These are phyloP conservation scores for Calephelis virginiensis DNA, from an alignment of 1,140 invertebrate genomes.

Conservation along the genomic window DNA sequence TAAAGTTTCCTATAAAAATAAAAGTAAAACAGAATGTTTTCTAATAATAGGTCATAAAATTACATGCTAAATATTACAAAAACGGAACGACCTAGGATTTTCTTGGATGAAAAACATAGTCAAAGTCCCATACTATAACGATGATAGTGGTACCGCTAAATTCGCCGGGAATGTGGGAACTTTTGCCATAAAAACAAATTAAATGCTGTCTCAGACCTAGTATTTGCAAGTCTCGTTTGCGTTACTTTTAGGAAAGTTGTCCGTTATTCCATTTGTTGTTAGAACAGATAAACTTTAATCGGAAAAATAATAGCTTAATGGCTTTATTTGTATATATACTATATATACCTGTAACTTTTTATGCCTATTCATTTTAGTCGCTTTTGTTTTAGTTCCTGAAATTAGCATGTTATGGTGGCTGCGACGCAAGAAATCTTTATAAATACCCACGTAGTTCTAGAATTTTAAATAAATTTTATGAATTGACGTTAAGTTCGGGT, in stretches of 20 bases:
- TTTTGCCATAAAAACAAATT: constrained; percentile 71
- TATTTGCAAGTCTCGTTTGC: constrained; percentile 43
- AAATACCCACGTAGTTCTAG: too few species aligned
- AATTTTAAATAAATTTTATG: too few species aligned
- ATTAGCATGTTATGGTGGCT: too few species aligned
- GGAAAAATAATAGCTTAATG: background rate
- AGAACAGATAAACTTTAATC: constrained; percentile 16
- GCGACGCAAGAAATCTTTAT: too few species aligned
- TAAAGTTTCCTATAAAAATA: too few species aligned
- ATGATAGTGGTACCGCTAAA: constrained; percentile 30
- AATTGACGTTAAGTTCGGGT: too few species aligned
- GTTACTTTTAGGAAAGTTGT: constrained; percentile 52
- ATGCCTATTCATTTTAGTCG: too few species aligned
- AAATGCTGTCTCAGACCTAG: constrained; percentile 50
- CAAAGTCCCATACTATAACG: constrained; percentile 3
- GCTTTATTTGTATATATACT: constrained; percentile 9
- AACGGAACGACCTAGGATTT: background rate
- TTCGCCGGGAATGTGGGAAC: constrained; percentile 52
- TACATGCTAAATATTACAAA: background rate
- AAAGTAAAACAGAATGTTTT: background rate
- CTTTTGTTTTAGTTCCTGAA: too few species aligned
- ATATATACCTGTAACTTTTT: too few species aligned
- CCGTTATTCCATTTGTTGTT: constrained; percentile 53
- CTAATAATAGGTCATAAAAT: background rate
- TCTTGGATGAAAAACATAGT: constrained; percentile 14